These are phyloP conservation scores for Leptodactylus fuscus DNA, from an alignment of 2,113 vertebrate species.

Conservation along the genomic window DNA sequence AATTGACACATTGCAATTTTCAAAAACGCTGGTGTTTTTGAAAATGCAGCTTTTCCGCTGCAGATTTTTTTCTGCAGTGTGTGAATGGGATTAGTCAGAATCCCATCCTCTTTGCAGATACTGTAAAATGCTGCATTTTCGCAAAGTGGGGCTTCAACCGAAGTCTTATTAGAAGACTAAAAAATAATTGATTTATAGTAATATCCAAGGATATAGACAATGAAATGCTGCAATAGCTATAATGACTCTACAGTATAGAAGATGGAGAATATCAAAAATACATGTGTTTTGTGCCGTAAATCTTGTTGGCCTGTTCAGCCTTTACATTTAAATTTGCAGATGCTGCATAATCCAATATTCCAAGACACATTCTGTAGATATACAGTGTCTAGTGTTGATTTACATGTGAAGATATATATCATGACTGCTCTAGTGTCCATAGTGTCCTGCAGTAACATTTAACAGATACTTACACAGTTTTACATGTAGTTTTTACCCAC, in stretches of 20 bases:
- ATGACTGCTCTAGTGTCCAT: background rate
- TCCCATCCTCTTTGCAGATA: too few relatives aligned
- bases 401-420: constrained; percentile 5
- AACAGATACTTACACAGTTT: background rate
- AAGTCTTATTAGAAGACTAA: too few relatives aligned
- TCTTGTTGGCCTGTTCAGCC: background rate
- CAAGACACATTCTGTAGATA: background rate
- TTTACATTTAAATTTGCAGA: constrained; percentile 16
- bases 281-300: constrained; percentile 6
- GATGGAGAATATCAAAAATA: background rate
- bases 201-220: background rate
- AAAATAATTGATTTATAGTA: background rate
- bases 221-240: background rate
- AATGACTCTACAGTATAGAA: too few relatives aligned
- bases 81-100: too few relatives aligned
- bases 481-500: background rate
- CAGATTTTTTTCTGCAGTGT: too few relatives aligned
- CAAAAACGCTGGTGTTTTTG: too few relatives aligned
- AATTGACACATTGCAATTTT: too few relatives aligned
- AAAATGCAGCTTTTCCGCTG: too few relatives aligned
- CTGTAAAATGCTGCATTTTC: too few relatives aligned
- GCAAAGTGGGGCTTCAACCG: too few relatives aligned
- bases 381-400: background rate
- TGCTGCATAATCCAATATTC: constrained; percentile 11
- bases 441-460: background rate